Conservation (phyloP, 2,113 vertebrate species). For the Quiscalus mexicanus region DNA sequence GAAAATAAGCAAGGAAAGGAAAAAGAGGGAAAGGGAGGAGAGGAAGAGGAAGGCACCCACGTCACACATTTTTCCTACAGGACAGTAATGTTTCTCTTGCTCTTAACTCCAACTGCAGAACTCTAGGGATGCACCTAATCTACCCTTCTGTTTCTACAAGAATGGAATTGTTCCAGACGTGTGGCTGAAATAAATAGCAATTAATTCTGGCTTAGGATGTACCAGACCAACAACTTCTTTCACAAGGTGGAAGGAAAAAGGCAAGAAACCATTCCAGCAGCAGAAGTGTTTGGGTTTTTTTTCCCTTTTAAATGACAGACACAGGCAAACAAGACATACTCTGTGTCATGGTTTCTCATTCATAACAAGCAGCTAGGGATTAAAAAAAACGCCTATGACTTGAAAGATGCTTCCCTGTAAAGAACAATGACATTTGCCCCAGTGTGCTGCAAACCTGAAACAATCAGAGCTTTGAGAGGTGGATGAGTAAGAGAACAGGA, state of each 20-base stretch:
- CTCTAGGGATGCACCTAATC: not conserved
- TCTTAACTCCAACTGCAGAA: not conserved
- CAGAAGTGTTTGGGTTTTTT: not conserved
- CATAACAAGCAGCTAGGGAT: not conserved
- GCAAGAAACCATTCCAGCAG: not conserved
- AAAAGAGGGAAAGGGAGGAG: fast-evolving
- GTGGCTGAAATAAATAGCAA: not conserved
- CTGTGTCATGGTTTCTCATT: conserved; percentile 8
- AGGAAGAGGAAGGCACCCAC: not conserved
- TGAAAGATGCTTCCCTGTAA: not conserved
- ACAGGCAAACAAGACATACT: not conserved
- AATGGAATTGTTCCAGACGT: not conserved
- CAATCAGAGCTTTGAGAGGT: not conserved
- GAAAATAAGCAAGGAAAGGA: not conserved
- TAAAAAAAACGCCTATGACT: not conserved
- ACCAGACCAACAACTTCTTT: not conserved
- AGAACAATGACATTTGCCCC: fast-evolving
- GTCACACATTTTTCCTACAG: not conserved
- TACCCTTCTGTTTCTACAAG: not conserved
- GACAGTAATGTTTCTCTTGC: not conserved
- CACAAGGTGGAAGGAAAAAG: not conserved
- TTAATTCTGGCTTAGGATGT: not conserved
- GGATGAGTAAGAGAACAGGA: not conserved
- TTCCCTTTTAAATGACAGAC: not conserved
- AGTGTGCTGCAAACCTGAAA: not conserved